Conservation (phyloP, 2,113 vertebrate genomes). For the Coptodon rendalli region DNA sequence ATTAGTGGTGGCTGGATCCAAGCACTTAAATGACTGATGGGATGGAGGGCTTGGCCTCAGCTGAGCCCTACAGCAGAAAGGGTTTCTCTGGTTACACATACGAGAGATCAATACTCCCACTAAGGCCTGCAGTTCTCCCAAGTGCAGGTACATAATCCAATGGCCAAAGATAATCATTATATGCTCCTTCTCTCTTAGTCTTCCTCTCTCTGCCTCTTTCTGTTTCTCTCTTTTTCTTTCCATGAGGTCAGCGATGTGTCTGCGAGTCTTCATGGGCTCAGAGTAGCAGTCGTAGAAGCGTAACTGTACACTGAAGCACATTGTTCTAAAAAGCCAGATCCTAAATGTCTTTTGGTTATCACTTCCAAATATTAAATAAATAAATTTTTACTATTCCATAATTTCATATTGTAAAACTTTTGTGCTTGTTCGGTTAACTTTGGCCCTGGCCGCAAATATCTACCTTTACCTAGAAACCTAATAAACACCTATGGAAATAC, state of each 20-base stretch:
- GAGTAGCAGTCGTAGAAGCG: neutral
- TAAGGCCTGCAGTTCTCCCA: conserved; percentile 25
- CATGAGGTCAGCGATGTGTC: conserved; percentile 10
- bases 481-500: neutral
- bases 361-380: conserved; percentile 21
- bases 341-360: conserved; percentile 24
- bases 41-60: conserved; percentile 36
- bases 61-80: conserved; percentile 42
- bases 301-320: neutral
- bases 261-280: neutral
- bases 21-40: conserved; percentile 45
- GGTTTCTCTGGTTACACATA: conserved; percentile 63
- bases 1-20: conserved; percentile 43
- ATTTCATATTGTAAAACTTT: conserved; percentile 16
- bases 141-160: conserved; percentile 57
- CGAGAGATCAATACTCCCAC: conserved; percentile 58
- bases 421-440: neutral
- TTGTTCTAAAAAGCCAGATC: conserved; percentile 1
- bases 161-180: conserved; percentile 49
- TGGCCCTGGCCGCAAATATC: neutral
- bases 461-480: neutral
- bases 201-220: neutral
- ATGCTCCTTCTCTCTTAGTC: neutral
- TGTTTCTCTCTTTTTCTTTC: neutral
- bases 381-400: conserved; percentile 29